A percentile compares a stretch with the other conserved stretches of the same genome.
Conservation (phyloP, 2,797 vertebrate genomes). For the Mycteria americana region DNA sequence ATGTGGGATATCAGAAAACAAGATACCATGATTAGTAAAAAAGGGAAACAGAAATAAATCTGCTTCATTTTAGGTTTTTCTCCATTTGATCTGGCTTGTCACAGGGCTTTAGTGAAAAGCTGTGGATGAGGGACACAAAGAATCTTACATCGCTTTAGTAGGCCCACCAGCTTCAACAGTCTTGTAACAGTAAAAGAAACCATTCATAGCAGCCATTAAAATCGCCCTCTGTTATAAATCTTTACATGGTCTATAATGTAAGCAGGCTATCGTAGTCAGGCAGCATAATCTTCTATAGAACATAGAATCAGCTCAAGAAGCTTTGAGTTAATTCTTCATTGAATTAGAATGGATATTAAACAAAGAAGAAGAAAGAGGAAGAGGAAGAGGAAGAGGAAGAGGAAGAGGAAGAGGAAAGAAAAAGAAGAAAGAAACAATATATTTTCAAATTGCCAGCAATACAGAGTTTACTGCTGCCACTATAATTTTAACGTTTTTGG, state of each 20-base stretch:
- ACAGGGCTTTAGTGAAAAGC: neutral
- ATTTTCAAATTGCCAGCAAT: neutral
- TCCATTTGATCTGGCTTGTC: neutral
- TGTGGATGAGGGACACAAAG: neutral
- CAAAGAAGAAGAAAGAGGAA: neutral
- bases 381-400: neutral
- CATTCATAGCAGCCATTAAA: neutral
- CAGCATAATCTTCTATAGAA: neutral
- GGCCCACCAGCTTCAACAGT: neutral
- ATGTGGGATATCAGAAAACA: rapidly evolving
- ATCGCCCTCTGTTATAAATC: neutral
- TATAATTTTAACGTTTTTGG: rapidly evolving
- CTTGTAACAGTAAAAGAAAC: neutral
- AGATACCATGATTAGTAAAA: neutral
- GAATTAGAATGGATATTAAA: neutral
- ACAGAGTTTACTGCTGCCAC: neutral
- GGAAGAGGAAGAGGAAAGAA: neutral
- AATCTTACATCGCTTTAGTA: neutral
- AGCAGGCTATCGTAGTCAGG: neutral
- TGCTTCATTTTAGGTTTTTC: rapidly evolving
- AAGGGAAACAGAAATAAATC: neutral
- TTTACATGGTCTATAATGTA: neutral
- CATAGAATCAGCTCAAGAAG: neutral
- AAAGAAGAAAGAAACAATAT: rapidly evolving
- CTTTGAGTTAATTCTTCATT: neutral